Evolutionary conservation across 2,797 vertebrate genomes (phyloP).

Genomic region (Dryobates pubescens): DNA sequence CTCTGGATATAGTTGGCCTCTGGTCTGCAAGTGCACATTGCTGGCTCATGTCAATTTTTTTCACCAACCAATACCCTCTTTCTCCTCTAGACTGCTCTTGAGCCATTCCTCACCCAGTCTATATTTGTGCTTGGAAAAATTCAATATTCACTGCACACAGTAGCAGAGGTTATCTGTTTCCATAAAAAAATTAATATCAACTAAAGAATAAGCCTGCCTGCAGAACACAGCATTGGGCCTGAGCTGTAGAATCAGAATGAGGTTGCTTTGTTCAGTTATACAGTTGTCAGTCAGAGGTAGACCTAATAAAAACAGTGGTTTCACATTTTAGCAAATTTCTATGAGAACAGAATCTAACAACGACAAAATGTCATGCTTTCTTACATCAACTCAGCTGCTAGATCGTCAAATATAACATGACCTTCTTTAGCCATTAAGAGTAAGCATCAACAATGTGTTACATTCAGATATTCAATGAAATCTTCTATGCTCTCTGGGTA

Average conservation of each 20-base stretch:
- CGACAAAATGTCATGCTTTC: background rate
- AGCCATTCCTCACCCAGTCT: too few relatives aligned
- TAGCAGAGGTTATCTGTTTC: background rate
- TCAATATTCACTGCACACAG: background rate
- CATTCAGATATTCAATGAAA: background rate
- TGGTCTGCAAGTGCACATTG: too few relatives aligned
- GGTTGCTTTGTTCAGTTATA: background rate
- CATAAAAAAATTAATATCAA: background rate
- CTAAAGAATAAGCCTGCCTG: background rate
- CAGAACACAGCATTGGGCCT: background rate
- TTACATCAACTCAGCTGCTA: background rate
- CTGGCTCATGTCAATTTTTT: too few relatives aligned
- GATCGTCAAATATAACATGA: background rate
- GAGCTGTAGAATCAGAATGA: background rate
- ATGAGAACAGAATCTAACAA: background rate
- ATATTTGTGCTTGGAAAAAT: background rate
- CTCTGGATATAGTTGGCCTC: too few relatives aligned
- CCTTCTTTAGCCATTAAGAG: background rate
- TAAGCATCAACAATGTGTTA: background rate
- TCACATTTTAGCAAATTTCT: background rate
- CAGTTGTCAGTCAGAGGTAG: background rate
- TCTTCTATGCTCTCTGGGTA: background rate
- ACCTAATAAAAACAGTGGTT: background rate
- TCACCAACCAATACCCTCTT: too few relatives aligned
- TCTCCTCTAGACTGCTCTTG: too few relatives aligned